Conservation (phyloP, 1,140 invertebrate genomes). For the Ephestia elutella region DNA sequence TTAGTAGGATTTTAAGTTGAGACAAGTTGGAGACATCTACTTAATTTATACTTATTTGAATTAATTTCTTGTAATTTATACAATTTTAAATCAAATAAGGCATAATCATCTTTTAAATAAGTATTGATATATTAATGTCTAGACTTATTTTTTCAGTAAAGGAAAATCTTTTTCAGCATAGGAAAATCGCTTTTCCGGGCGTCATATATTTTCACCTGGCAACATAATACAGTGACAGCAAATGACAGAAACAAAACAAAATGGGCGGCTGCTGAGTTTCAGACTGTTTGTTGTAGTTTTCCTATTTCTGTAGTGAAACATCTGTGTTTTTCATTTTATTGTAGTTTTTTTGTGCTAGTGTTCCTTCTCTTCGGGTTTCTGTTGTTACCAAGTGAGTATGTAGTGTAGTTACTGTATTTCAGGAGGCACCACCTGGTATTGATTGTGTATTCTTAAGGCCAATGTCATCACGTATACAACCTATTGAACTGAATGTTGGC, state of each 20-base stretch:
- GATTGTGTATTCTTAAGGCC: constrained; percentile 56
- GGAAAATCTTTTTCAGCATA: too few species aligned
- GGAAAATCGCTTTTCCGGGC: not conserved
- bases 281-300: constrained; percentile 28
- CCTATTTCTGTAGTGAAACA: constrained; percentile 29
- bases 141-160: too few species aligned
- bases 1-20: not conserved
- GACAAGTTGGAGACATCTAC: not conserved
- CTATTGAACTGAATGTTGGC: not conserved
- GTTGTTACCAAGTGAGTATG: constrained; percentile 36
- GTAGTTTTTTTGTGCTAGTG: constrained; percentile 33
- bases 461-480: constrained; percentile 40
- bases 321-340: constrained; percentile 19
- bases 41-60: not conserved
- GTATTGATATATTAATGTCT: too few species aligned
- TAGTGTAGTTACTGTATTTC: constrained; percentile 20
- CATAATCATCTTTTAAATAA: too few species aligned
- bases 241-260: constrained; percentile 41
- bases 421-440: constrained; percentile 36
- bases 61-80: not conserved
- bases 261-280: constrained; percentile 40
- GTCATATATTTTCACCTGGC: not conserved
- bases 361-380: constrained; percentile 26
- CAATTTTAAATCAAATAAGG: too few species aligned
- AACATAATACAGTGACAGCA: constrained; percentile 13